phyloP scores from a whole-genome alignment of 1,140 invertebrate species.

The Solen grandis region DNA sequence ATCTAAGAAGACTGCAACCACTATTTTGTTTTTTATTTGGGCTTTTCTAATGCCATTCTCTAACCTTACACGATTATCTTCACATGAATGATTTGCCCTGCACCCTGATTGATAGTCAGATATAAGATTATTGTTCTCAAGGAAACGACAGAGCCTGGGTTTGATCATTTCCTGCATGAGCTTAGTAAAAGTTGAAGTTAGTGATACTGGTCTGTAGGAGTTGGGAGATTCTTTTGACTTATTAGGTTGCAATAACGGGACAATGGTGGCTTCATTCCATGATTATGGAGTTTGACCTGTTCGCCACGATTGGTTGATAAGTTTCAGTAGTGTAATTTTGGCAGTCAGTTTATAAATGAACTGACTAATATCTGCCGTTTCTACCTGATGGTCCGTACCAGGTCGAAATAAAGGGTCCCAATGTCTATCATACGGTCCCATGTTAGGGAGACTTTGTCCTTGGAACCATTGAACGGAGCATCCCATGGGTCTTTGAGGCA shows the following conservation, averaged over 20 bases:
- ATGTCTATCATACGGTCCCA: too few species aligned
- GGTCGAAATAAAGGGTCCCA: too few species aligned
- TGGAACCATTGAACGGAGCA: too few species aligned
- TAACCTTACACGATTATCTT: not conserved
- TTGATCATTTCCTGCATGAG: constrained; percentile 20
- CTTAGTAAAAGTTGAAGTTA: constrained; percentile 28
- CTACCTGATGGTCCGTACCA: too few species aligned
- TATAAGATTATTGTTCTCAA: not conserved
- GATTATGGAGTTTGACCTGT: too few species aligned
- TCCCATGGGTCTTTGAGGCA: too few species aligned
- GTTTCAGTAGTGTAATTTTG: not conserved
- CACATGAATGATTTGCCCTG: constrained; percentile 15
- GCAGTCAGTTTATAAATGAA: too few species aligned
- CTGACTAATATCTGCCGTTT: too few species aligned
- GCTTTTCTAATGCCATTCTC: not conserved
- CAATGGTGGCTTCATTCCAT: constrained; percentile 20
- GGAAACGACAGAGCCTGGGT: not conserved
- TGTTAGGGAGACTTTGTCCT: too few species aligned
- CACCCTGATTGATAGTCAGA: constrained; percentile 5
- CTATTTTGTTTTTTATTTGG: not conserved
- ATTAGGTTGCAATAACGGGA: not conserved
- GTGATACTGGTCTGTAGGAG: constrained; percentile 6
- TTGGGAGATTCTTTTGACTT: constrained; percentile 11
- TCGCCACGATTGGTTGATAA: constrained; percentile 21
- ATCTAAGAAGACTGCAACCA: constrained; percentile 14